Percentiles rank a stretch among this genome's conserved stretches.
phyloP scores from a whole-genome alignment of 2,113 vertebrate species.

The Rhizomys pruinosus region DNA sequence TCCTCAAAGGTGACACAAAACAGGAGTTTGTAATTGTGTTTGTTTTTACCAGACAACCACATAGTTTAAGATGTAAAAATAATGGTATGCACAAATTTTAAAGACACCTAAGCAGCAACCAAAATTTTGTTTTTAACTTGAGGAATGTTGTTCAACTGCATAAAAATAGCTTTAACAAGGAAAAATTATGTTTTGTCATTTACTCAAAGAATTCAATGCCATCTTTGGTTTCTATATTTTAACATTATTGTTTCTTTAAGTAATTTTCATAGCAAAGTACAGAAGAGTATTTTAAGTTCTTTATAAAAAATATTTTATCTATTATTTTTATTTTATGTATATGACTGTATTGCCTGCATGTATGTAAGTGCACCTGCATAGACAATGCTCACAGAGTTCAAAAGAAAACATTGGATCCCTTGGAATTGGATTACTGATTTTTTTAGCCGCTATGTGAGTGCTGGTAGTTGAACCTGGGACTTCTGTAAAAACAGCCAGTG shows the following conservation, averaged over 20 bases:
- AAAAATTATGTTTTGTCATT: neutral
- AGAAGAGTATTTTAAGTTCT: neutral
- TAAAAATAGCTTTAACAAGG: slow-evolving; percentile 17
- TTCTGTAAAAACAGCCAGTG: too few species aligned
- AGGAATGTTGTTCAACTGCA: neutral
- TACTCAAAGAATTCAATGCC: neutral
- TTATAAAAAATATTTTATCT: too few species aligned
- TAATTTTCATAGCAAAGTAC: slow-evolving; percentile 6
- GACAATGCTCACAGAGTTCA: too few species aligned
- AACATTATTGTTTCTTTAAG: neutral
- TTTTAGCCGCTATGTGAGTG: too few species aligned
- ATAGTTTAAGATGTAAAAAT: neutral
- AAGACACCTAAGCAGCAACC: neutral
- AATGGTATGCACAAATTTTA: neutral
- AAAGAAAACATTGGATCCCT: too few species aligned
- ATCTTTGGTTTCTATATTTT: neutral
- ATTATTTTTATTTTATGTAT: too few species aligned
- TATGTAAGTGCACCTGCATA: too few species aligned
- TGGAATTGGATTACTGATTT: too few species aligned
- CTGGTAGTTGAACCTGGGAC: too few species aligned
- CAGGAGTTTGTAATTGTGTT: neutral
- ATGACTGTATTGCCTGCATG: too few species aligned
- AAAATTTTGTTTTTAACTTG: slow-evolving; percentile 20
- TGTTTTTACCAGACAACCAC: slow-evolving; percentile 9
- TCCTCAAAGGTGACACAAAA: neutral